Percentiles rank a stretch among this genome's conserved stretches.
These are phyloP conservation scores for Aricia artaxerxes DNA, from an alignment of 2,888 invertebrate genomes.

Conservation along the genomic window DNA sequence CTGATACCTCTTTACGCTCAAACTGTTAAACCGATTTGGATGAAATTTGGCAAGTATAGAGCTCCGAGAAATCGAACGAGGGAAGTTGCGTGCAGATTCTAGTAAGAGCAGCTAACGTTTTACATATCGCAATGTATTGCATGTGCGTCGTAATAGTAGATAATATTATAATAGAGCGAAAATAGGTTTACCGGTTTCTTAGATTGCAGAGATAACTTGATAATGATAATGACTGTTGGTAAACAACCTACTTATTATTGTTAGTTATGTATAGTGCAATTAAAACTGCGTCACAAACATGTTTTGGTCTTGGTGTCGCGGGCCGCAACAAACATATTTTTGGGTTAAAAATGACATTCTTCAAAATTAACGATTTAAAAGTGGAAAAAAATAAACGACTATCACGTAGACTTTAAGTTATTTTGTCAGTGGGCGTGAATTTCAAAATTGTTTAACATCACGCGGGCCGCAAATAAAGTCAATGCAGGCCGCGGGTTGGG, in stretches of 20 bases:
- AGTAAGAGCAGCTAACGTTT: neutral
- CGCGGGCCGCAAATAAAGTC: too few species aligned
- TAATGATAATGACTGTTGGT: slow-evolving; percentile 7
- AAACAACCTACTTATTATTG: slow-evolving; percentile 2
- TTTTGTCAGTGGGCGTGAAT: too few species aligned
- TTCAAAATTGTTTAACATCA: too few species aligned
- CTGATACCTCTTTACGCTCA: neutral
- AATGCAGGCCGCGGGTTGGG: too few species aligned
- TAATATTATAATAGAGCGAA: neutral
- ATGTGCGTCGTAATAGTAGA: neutral
- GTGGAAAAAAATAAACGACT: too few species aligned
- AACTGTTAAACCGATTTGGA: neutral
- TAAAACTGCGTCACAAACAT: neutral
- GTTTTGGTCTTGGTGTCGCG: too few species aligned
- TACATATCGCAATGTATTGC: neutral
- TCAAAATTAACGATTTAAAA: too few species aligned
- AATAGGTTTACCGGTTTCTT: slow-evolving; percentile 11
- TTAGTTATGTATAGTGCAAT: neutral
- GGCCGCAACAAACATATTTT: too few species aligned
- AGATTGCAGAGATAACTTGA: neutral
- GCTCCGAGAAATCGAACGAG: neutral
- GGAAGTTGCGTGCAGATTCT: neutral
- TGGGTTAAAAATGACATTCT: too few species aligned
- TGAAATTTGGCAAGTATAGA: neutral
- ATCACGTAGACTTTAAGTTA: too few species aligned